Conservation (phyloP, 1,140 invertebrate genomes). For the Matsumurasca onukii region DNA sequence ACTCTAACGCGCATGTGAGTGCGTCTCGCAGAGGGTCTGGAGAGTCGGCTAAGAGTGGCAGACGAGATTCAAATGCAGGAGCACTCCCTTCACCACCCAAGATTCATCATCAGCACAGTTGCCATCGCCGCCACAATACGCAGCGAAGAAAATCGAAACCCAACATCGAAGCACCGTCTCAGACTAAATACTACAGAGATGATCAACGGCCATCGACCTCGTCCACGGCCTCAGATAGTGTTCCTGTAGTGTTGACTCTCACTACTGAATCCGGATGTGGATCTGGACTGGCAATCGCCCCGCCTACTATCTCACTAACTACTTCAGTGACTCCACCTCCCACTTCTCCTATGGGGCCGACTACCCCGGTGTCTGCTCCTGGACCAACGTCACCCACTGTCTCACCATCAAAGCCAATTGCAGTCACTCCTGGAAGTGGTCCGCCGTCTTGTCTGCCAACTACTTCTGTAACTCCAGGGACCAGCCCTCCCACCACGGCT, state of each 20-base stretch:
- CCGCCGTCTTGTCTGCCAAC: conserved; percentile 36
- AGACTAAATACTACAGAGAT: conserved; percentile 54
- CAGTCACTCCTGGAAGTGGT: conserved; percentile 18
- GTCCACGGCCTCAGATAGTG: conserved; percentile 65
- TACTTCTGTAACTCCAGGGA: conserved; percentile 49
- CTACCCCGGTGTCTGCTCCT: conserved; percentile 73
- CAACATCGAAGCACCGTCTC: conserved; percentile 46
- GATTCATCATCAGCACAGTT: conserved; percentile 48
- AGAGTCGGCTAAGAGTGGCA: conserved; percentile 59
- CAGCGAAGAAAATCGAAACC: conserved; percentile 65
- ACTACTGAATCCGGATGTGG: conserved; percentile 49
- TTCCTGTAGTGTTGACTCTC: conserved; percentile 31
- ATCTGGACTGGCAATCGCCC: conserved; percentile 47
- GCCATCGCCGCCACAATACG: conserved; percentile 51
- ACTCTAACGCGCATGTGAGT: conserved; percentile 34
- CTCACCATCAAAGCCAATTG: conserved; percentile 41
- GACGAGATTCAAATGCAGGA: conserved; percentile 60
- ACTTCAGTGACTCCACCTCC: conserved; percentile 77
- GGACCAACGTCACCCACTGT: conserved; percentile 56
- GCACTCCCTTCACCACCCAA: conserved; percentile 59
- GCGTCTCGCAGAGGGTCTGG: conserved; percentile 59
- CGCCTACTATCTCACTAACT: conserved; percentile 73
- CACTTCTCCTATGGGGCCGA: conserved; percentile 63
- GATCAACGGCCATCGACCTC: conserved; percentile 77
- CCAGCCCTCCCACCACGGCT: conserved; percentile 33